Conservation (phyloP, 2,113 vertebrate species). For the Steatornis caripensis region DNA sequence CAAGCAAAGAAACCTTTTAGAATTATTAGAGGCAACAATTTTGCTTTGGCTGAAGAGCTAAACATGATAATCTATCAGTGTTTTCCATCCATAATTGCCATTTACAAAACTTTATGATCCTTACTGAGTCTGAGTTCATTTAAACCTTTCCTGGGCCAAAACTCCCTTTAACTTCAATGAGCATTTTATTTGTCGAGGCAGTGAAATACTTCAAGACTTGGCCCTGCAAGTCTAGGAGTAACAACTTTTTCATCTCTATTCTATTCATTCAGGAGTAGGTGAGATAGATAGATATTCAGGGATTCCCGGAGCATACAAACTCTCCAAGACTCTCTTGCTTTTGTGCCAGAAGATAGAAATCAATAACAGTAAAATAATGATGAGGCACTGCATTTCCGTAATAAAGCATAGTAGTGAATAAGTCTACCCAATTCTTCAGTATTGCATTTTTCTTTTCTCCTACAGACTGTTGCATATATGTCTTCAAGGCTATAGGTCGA, state of each 20-base stretch:
- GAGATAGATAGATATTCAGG: not conserved
- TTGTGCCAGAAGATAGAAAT: slow-evolving; percentile 19
- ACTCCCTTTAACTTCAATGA: not conserved
- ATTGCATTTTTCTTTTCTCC: not conserved
- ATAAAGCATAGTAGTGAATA: not conserved
- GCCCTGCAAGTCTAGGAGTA: not conserved
- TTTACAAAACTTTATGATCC: not conserved
- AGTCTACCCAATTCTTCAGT: not conserved
- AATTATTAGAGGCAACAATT: not conserved
- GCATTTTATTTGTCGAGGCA: not conserved
- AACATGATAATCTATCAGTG: not conserved
- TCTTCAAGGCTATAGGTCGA: not conserved
- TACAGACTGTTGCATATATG: not conserved
- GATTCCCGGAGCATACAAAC: not conserved
- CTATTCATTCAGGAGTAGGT: not conserved
- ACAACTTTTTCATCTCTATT: slow-evolving; percentile 6
- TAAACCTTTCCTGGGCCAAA: slow-evolving; percentile 19
- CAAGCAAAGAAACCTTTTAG: not conserved
- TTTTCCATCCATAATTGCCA: not conserved
- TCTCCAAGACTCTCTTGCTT: not conserved
- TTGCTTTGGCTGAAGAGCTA: not conserved
- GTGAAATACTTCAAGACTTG: not conserved
- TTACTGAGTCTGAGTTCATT: not conserved
- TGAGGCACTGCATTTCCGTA: not conserved
- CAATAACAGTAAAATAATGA: slow-evolving; percentile 50